Evolutionary conservation across 2,797 vertebrate species (phyloP).

Genomic region (Phalloptychus januarius): DNA sequence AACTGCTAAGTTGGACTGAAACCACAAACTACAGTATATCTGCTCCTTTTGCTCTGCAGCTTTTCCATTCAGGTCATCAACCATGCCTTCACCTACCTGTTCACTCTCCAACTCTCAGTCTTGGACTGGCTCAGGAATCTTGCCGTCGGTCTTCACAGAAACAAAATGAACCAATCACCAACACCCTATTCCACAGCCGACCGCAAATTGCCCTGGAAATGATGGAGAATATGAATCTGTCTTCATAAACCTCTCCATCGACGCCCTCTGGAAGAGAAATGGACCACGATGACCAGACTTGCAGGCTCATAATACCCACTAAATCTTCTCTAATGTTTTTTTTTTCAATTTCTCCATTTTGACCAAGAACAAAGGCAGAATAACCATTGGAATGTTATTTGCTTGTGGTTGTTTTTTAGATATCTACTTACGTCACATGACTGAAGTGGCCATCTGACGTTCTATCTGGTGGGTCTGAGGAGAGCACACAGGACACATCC

Average conservation of each 20-base stretch:
- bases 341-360: not conserved
- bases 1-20: too few relatives aligned
- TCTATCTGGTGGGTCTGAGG: not conserved
- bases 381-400: not conserved
- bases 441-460: not conserved
- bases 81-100: too few relatives aligned
- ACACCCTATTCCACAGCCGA: not conserved
- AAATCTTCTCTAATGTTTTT: not conserved
- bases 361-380: not conserved
- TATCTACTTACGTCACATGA: not conserved
- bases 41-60: too few relatives aligned
- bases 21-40: too few relatives aligned
- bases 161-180: not conserved
- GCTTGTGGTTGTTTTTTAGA: not conserved
- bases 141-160: not conserved
- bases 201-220: not conserved
- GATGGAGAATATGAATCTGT: not conserved
- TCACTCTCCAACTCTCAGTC: too few relatives aligned
- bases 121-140: not conserved
- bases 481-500: not conserved
- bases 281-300: not conserved
- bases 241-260: not conserved
- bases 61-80: too few relatives aligned
- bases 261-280: not conserved
- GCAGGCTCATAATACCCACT: not conserved